These are phyloP conservation scores for Bombylius major DNA, from an alignment of 2,888 invertebrate species.

Conservation along the genomic window DNA sequence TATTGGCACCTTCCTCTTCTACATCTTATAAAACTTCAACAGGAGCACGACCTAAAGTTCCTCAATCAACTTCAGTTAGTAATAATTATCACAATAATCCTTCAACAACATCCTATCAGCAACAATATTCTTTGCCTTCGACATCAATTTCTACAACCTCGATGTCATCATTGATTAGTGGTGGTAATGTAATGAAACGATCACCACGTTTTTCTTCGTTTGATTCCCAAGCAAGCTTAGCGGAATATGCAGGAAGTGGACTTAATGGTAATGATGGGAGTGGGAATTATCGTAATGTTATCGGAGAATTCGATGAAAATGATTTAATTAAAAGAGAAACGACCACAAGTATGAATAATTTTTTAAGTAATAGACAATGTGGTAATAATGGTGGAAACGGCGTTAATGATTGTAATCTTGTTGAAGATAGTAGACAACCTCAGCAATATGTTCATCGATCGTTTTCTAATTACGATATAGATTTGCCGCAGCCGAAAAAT, in stretches of 20 bases:
- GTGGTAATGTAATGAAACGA: conserved; percentile 29
- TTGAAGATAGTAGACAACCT: not conserved
- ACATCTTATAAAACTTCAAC: conserved; percentile 35
- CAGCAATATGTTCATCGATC: conserved; percentile 32
- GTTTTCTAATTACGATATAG: conserved; percentile 35
- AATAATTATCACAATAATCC: conserved; percentile 31
- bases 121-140: conserved; percentile 3
- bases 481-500: conserved; percentile 15
- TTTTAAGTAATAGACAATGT: conserved; percentile 11
- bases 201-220: conserved; percentile 37
- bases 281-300: not conserved
- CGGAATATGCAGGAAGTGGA: conserved; percentile 27
- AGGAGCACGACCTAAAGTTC: conserved; percentile 68
- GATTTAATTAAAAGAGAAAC: not conserved
- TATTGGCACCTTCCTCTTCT: conserved; percentile 1
- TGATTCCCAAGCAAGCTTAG: conserved; percentile 37
- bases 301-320: not conserved
- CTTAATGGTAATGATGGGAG: not conserved
- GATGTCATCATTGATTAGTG: conserved; percentile 9
- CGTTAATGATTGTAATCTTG: no score
- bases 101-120: conserved; percentile 23
- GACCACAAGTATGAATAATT: not conserved
- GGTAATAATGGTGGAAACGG: not conserved
- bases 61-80: conserved; percentile 24
- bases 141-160: conserved; percentile 12